Conservation (phyloP, 2,113 vertebrate species). For the Ia io region DNA sequence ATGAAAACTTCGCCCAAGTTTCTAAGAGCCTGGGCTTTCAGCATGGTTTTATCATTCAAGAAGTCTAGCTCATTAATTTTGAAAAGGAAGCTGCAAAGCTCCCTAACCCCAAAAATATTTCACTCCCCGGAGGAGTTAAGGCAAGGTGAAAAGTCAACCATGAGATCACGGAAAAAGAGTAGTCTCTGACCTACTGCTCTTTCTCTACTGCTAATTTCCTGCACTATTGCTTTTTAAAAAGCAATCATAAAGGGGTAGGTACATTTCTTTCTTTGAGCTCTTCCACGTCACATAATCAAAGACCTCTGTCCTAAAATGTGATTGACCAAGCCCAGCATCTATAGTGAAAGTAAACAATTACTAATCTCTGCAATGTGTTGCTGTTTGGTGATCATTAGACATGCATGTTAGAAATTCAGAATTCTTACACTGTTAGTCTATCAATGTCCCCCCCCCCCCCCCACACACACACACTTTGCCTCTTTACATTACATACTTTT, state of each 20-base stretch:
- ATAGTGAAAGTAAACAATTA: background rate
- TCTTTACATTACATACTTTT: background rate
- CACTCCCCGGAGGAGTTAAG: background rate
- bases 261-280: background rate
- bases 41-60: background rate
- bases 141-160: background rate
- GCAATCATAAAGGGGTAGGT: background rate
- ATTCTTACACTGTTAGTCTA: background rate
- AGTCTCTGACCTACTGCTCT: background rate
- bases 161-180: background rate
- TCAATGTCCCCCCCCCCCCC: background rate
- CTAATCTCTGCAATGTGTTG: background rate
- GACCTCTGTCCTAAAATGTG: background rate
- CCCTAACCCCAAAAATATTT: background rate
- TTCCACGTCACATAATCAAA: background rate
- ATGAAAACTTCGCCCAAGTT: background rate
- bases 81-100: background rate
- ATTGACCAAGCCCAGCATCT: background rate
- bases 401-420: background rate
- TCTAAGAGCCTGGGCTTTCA: background rate
- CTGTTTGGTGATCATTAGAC: background rate
- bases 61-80: slow-evolving; percentile 14
- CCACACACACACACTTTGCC: background rate
- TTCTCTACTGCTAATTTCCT: background rate
- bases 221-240: background rate